Conservation (phyloP, 2,797 vertebrate species). For the Aeoliscus strigatus region DNA sequence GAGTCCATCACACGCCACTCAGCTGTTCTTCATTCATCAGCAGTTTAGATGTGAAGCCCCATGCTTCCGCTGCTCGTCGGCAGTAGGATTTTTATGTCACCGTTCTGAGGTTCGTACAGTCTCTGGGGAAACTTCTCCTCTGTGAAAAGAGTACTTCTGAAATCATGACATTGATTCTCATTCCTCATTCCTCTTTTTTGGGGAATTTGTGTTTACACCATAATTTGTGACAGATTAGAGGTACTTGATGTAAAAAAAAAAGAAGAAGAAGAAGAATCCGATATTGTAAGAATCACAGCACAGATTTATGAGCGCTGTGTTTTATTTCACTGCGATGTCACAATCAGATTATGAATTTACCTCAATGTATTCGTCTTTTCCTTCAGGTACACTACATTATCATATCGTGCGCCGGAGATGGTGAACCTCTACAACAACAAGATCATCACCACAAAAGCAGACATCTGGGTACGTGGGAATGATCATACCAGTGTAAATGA, state of each 20-base stretch:
- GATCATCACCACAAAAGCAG: slow-evolving; percentile 94
- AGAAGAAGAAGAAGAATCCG: neutral
- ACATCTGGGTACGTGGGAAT: slow-evolving; percentile 87
- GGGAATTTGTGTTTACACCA: too few species aligned
- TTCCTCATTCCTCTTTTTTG: too few species aligned
- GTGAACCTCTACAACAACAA: slow-evolving; percentile 97
- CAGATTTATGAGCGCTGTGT: neutral
- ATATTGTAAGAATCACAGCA: neutral
- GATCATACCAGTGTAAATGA: neutral
- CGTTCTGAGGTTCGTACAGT: too few species aligned
- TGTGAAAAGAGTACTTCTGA: too few species aligned
- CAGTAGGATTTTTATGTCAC: too few species aligned
- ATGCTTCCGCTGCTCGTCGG: too few species aligned
- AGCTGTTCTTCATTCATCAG: too few species aligned
- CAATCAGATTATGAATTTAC: too few species aligned
- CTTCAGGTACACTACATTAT: slow-evolving; percentile 92
- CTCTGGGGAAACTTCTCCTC: too few species aligned
- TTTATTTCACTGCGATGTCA: neutral
- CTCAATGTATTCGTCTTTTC: slow-evolving; percentile 15
- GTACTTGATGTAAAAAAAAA: neutral
- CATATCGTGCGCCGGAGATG: slow-evolving; percentile 98
- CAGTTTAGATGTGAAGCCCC: too few species aligned
- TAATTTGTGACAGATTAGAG: too few species aligned
- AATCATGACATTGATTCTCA: too few species aligned
- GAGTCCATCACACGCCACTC: slow-evolving; percentile 38